Conservation (phyloP, 2,113 vertebrate species). For the Calyptomena viridis region DNA sequence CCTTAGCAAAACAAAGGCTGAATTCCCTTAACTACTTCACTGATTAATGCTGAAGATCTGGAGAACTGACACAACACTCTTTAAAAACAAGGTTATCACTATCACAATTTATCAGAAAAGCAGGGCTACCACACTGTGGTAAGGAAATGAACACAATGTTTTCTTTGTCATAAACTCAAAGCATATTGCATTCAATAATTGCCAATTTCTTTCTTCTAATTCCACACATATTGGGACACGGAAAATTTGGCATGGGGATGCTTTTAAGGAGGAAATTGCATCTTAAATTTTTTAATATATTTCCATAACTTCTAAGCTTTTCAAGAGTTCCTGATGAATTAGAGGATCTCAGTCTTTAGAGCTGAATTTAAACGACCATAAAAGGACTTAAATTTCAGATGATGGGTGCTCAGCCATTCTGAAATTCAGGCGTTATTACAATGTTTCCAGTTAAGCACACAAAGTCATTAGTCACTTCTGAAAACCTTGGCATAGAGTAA, state of each 20-base stretch:
- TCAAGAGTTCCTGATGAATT: conserved; percentile 39
- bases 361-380: conserved; percentile 50
- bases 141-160: not conserved
- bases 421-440: conserved; percentile 54
- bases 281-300: conserved; percentile 37
- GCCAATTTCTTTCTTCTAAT: conserved; percentile 18
- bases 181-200: not conserved
- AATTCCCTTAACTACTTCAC: not conserved
- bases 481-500: conserved; percentile 59
- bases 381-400: conserved; percentile 64
- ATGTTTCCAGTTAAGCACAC: conserved; percentile 63
- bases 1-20: not conserved
- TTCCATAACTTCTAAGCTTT: conserved; percentile 33
- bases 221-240: not conserved
- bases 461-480: conserved; percentile 67
- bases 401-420: conserved; percentile 53
- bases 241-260: conserved; percentile 1
- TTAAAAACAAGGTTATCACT: not conserved
- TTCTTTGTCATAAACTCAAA: conserved; percentile 25
- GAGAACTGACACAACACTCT: not conserved
- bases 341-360: conserved; percentile 10
- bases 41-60: not conserved
- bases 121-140: not conserved
- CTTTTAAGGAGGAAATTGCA: conserved; percentile 49
- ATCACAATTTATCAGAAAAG: not conserved